Base-by-base conservation (phyloP, 2,113 vertebrate species). In the Taurulus bubalis region DNA sequence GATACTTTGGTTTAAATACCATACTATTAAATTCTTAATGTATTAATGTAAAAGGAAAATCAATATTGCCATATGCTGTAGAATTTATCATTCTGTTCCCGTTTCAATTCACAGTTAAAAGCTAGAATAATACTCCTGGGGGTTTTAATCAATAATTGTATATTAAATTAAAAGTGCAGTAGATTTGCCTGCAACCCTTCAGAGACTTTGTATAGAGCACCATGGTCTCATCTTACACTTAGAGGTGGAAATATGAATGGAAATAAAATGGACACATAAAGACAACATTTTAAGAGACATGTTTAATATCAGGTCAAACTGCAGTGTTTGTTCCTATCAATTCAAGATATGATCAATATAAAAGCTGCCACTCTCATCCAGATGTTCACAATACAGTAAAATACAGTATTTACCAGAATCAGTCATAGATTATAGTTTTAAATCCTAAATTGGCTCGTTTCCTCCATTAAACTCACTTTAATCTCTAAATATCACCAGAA, bases 21-120 rank as follows among this genome's bases (percentile, higher is more conserved):
- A 15, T 28, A 3, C 15, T 36, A 64, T 45, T 77, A 28, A 76
- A 77, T 45, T 75, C 45, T 24, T 76, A 83, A 82, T 65, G 66
- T 26, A 71, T 34, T 60, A 3, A 58, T 24, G 65, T 30, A 22
- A 14, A 70, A 53, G 63, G 34, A 64, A 68, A 84, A 87, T 91
- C 87, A 72, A 85, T 92, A 77, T 18, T n/a, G 10, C n/a, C 45
- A 45, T 74, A 0, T 53, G 74, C 11, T 49, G 0, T 36, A 12
- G 63, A 77, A 67, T 73, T 70, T 28, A 81, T 85, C 73, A 79
- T 49, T 36, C 60, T 6, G 24, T 15, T 45, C 16, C 20, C 62
- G 16, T 77, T 86, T 76, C 42, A 79, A 14, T 69, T 45, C 51
- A 32, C 75, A 51, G 58, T 63, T 77, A 69, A 85, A 80, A 82